Evolutionary conservation across 2,113 vertebrate genomes (phyloP).

Genomic region (Macrotis lagotis): DNA sequence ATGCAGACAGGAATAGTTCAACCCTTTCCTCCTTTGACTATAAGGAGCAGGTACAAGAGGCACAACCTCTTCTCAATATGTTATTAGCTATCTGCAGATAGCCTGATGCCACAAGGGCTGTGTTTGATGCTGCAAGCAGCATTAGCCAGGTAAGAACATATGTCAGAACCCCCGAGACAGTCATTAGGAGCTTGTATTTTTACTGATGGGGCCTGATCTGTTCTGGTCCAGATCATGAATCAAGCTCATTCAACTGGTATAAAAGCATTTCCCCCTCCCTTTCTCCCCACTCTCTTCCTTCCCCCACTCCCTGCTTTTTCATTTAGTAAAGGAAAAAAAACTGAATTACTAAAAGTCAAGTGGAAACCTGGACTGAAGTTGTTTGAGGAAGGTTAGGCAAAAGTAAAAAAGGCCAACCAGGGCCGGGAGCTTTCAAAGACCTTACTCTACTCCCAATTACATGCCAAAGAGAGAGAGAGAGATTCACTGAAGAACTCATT

Average conservation of each 20-base stretch:
- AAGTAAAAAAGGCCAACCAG: slow-evolving; percentile 35
- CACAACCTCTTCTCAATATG: background rate
- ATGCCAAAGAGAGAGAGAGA: slow-evolving; percentile 6
- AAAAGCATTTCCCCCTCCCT: background rate
- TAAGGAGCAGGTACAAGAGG: slow-evolving; percentile 10
- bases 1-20: slow-evolving; percentile 13
- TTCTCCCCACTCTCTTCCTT: background rate
- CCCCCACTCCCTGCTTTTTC: background rate
- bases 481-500: slow-evolving; percentile 22
- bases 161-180: background rate
- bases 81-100: background rate
- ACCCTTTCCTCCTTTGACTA: slow-evolving; percentile 16
- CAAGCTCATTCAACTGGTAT: background rate
- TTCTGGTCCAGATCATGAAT: slow-evolving; percentile 49
- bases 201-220: slow-evolving; percentile 21
- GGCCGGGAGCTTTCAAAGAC: slow-evolving; percentile 33
- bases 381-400: background rate
- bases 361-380: slow-evolving; percentile 21
- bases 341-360: slow-evolving; percentile 38
- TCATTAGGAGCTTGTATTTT: slow-evolving; percentile 6
- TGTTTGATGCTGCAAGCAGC: slow-evolving; percentile 46
- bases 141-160: slow-evolving; percentile 33
- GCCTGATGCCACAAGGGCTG: background rate
- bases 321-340: slow-evolving; percentile 46
- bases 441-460: slow-evolving; percentile 18